Evolutionary conservation across 2,113 vertebrate species (phyloP), one percentile per base, ranked within the genome.

Genomic region (Laterallus jamaicensis): DNA sequence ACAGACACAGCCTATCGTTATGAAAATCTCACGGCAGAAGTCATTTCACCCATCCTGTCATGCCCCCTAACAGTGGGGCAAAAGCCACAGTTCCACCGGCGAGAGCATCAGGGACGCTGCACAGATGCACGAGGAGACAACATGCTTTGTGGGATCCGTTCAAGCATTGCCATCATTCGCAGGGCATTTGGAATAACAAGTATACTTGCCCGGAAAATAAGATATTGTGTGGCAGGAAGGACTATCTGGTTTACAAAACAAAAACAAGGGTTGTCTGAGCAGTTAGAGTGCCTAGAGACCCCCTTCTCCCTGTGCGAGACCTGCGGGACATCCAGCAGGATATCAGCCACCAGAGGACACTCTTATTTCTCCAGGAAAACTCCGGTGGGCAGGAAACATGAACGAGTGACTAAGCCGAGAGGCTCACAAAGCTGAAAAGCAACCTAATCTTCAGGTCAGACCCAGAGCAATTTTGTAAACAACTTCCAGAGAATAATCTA

Each of bases 271-370:
- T 82, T 82, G 40, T 29, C 44, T 86, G 28, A 32, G 42, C n/a
- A 79, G 37, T 75, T 12, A 17, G 54, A 35, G 25, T 5, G n/a
- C 32, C 69, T 54, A 16, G 28, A 40, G 26, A 25, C 12, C 6
- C 11, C 8, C 22, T 59, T 35, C 31, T 8, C 50, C 24, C 1
- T 0, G 10, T 18, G 20, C 0, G 0, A 44, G 62, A 40, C 35
- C 31, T 11, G 6, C 0, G 9, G 22, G 40, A 66, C 80, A 29
- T 60, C 56, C 66, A 19, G 56, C 60, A 50, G 47, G 25, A 0
- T 66, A 59, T 35, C 92, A 68, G 76, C 96, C 97, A 94, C 93
- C 84, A 86, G 60, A 93, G 97, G 95, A 93, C 95, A 70, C 94
- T 91, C 75, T 68, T 44, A 17, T 81, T 50, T 81, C 82, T 88